Evolutionary conservation across 2,113 vertebrate species (phyloP).

Genomic region (Riparia riparia): DNA sequence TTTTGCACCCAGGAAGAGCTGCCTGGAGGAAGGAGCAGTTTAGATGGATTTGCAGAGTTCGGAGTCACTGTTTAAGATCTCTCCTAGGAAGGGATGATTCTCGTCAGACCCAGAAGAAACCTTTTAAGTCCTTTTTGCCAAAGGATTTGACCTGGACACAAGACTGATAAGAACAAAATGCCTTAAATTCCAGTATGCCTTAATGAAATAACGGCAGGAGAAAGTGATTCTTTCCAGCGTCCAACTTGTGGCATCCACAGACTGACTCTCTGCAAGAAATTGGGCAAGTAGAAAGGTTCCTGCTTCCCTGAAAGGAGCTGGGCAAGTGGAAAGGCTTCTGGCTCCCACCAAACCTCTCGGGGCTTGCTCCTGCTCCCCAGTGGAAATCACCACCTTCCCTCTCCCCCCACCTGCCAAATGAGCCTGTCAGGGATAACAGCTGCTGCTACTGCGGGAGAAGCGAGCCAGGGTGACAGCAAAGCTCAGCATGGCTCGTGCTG

Average conservation of each 20-base stretch:
- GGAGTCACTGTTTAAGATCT: background rate
- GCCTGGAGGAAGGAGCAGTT: background rate
- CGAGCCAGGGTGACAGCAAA: fast-evolving
- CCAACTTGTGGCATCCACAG: background rate
- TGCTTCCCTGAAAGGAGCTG: background rate
- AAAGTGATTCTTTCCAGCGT: background rate
- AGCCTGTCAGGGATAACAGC: background rate
- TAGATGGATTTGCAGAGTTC: background rate
- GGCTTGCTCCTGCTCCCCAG: background rate
- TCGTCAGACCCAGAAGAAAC: background rate
- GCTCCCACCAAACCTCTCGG: background rate
- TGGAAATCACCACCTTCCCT: background rate
- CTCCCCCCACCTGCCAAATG: background rate
- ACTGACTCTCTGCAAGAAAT: background rate
- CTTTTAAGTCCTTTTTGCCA: background rate
- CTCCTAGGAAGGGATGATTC: background rate
- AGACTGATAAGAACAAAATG: background rate
- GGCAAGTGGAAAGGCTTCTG: background rate
- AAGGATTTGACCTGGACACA: background rate
- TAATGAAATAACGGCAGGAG: background rate
- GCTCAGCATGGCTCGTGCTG: background rate
- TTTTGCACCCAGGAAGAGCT: background rate
- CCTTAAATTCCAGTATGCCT: background rate
- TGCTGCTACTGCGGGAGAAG: background rate
- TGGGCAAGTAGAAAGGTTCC: background rate